These are phyloP conservation scores for Pristionchus arcanus DNA, from an alignment of 2,888 invertebrate species.

Conservation along the genomic window DNA sequence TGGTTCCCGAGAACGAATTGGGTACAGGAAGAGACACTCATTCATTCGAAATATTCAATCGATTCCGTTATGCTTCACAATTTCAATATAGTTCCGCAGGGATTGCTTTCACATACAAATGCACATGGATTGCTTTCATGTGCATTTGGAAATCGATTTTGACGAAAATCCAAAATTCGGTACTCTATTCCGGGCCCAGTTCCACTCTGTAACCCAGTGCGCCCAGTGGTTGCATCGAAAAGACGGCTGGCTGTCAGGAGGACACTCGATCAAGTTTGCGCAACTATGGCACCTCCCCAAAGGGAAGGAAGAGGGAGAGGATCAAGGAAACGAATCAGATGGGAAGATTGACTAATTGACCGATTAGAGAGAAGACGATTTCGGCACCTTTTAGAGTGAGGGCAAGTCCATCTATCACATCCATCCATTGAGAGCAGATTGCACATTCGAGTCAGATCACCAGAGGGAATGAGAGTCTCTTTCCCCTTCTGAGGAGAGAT, in stretches of 20 bases:
- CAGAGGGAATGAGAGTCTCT: neutral
- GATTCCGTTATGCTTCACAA: neutral
- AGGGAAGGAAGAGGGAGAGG: neutral
- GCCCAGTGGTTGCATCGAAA: neutral
- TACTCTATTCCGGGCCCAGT: too few species aligned
- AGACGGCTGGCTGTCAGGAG: conserved; percentile 11
- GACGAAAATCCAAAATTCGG: too few species aligned
- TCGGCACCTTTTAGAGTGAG: conserved; percentile 18
- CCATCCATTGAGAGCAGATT: conserved; percentile 5
- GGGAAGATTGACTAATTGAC: conserved; percentile 38
- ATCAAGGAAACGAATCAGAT: neutral
- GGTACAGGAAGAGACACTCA: too few species aligned
- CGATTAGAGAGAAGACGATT: conserved; percentile 10
- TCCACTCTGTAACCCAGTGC: neutral
- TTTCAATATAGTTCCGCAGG: neutral
- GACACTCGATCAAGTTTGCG: conserved; percentile 36
- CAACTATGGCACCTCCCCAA: conserved; percentile 33
- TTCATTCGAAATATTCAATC: too few species aligned
- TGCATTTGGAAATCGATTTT: too few species aligned
- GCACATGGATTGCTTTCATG: too few species aligned
- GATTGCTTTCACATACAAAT: too few species aligned
- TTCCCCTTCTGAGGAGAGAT: neutral
- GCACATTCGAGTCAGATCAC: neutral
- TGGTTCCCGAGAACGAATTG: too few species aligned
- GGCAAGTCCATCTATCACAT: conserved; percentile 41